Conservation (phyloP, 2,888 invertebrate genomes). For the Dryobotodes eremita region DNA sequence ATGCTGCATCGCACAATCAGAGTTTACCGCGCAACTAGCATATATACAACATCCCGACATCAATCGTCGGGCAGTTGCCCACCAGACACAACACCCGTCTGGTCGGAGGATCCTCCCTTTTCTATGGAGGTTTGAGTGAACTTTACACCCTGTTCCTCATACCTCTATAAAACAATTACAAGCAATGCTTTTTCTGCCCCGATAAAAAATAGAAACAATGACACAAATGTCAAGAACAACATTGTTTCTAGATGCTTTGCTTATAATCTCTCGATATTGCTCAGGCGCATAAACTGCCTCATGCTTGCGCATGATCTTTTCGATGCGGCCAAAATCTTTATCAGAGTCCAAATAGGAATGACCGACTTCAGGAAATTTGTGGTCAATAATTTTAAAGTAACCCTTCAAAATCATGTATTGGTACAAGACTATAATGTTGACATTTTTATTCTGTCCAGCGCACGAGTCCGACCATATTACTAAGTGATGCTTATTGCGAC, state of each 20-base stretch:
- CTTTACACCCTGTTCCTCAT: slow-evolving; percentile 51
- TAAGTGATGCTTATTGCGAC: slow-evolving; percentile 48
- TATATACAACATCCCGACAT: too few species aligned
- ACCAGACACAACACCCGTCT: too few species aligned
- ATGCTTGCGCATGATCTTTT: slow-evolving; percentile 70
- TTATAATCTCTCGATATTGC: slow-evolving; percentile 66
- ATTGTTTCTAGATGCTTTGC: slow-evolving; percentile 44
- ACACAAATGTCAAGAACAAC: slow-evolving; percentile 50
- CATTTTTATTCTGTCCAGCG: slow-evolving; percentile 61
- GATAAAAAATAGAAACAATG: too few species aligned
- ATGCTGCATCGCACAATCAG: too few species aligned
- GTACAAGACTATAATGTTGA: slow-evolving; percentile 47
- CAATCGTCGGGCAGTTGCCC: too few species aligned
- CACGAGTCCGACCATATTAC: slow-evolving; percentile 59
- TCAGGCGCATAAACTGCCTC: slow-evolving; percentile 65
- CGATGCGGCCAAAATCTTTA: slow-evolving; percentile 72
- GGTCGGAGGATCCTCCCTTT: too few species aligned
- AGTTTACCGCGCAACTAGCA: too few species aligned
- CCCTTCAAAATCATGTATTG: slow-evolving; percentile 62
- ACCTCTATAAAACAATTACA: too few species aligned
- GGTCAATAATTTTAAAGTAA: slow-evolving; percentile 64
- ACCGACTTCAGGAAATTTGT: slow-evolving; percentile 74
- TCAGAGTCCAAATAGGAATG: slow-evolving; percentile 73
- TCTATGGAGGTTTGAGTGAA: too few species aligned
- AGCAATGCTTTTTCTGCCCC: slow-evolving; percentile 50